phyloP scores from a whole-genome alignment of 1,140 invertebrate genomes.

The Dendrolimus kikuchii region DNA sequence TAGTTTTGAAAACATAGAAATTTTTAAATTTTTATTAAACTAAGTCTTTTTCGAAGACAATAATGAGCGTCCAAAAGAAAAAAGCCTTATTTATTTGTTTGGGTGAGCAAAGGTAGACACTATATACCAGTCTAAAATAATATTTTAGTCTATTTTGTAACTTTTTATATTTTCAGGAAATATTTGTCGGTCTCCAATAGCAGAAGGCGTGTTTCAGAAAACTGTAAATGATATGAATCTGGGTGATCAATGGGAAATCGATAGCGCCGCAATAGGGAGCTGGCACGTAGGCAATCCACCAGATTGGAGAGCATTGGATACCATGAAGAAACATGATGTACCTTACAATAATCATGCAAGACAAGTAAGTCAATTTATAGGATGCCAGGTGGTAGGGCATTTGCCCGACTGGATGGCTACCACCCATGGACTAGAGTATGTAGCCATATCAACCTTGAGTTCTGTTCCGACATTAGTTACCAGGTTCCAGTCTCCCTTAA shows the following conservation, averaged over 20 bases:
- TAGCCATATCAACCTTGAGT: no score
- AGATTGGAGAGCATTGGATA: conserved; percentile 82
- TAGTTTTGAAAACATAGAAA: no score
- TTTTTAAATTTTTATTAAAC: no score
- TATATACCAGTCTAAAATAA: no score
- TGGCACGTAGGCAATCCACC: conserved; percentile 90
- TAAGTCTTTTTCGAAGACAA: not conserved
- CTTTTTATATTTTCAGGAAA: conserved; percentile 76
- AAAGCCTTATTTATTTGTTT: conserved; percentile 65
- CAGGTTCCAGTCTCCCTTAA: no score
- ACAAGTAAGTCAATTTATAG: conserved; percentile 54
- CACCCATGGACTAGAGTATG: no score
- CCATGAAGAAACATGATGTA: conserved; percentile 81
- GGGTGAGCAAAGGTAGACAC: conserved; percentile 27
- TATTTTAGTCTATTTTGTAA: no score
- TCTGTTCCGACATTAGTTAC: no score
- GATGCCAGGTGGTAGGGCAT: no score
- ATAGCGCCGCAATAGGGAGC: conserved; percentile 88
- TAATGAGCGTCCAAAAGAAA: conserved; percentile 42
- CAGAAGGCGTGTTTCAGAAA: conserved; percentile 90
- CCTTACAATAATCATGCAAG: conserved; percentile 83
- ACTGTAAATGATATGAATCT: conserved; percentile 76
- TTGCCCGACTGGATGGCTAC: no score
- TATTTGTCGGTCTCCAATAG: conserved; percentile 96
- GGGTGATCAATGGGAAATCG: conserved; percentile 82